A percentile compares a stretch with the other conserved stretches of the same genome.
These are phyloP conservation scores for Scartelaos histophorus DNA, from an alignment of 2,113 vertebrate genomes.

Conservation along the genomic window DNA sequence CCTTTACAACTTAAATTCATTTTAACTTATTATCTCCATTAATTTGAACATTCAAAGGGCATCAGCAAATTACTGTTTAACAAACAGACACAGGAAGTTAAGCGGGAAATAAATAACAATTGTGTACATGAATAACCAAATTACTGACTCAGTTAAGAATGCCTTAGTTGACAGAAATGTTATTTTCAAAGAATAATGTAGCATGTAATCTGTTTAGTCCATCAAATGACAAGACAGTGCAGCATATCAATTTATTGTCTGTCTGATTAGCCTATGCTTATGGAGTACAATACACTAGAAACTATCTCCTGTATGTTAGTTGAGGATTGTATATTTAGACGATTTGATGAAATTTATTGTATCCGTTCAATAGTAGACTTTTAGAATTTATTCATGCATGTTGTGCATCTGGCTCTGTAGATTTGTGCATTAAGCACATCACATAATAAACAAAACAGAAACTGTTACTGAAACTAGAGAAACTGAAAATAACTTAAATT, in stretches of 20 bases:
- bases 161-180: not conserved
- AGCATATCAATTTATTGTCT: not conserved
- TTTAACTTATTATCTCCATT: not conserved
- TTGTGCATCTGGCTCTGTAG: not conserved
- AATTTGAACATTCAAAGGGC: not conserved
- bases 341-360: not conserved
- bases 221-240: not conserved
- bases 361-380: not conserved
- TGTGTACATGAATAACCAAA: constrained; percentile 34
- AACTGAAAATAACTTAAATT: not conserved
- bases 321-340: not conserved
- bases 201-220: not conserved
- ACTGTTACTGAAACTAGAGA: no score
- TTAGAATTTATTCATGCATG: not conserved
- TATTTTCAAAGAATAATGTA: not conserved
- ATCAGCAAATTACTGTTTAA: not conserved
- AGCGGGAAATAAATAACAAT: constrained; percentile 20
- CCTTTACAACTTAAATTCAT: no score
- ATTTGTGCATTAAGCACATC: not conserved
- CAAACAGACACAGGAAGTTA: constrained; percentile 29
- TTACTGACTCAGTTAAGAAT: constrained; percentile 13
- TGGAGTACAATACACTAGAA: not conserved
- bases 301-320: not conserved
- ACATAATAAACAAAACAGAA: not conserved
- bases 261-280: not conserved